These are phyloP conservation scores for Cistogaster globosa DNA, from an alignment of 2,888 invertebrate genomes.

Conservation along the genomic window DNA sequence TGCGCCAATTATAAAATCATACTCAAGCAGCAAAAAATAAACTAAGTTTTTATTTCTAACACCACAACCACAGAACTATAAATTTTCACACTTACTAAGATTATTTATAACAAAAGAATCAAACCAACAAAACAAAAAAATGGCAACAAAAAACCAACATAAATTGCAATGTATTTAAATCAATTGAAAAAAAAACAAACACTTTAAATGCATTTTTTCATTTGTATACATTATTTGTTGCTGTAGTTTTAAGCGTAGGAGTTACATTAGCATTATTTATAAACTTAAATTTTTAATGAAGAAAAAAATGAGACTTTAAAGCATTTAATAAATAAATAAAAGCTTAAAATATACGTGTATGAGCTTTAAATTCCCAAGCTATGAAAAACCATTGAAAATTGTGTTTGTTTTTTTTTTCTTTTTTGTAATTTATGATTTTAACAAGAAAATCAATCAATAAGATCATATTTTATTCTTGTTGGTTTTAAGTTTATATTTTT, in stretches of 20 bases:
- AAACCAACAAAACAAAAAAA: no score
- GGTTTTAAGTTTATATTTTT: not conserved
- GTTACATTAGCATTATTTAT: constrained; percentile 68
- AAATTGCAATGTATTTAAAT: constrained; percentile 50
- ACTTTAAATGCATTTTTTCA: constrained; percentile 13
- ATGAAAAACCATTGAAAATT: constrained; percentile 1
- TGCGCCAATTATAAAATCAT: constrained; percentile 66
- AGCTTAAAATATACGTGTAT: constrained; percentile 4
- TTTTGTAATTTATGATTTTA: constrained; percentile 52
- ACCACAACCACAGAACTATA: constrained; percentile 33
- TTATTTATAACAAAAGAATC: constrained; percentile 6
- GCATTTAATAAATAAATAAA: constrained; percentile 17
- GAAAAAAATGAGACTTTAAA: constrained; percentile 2
- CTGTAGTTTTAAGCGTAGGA: constrained; percentile 46
- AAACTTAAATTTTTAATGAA: constrained; percentile 51
- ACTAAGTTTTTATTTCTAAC: constrained; percentile 16
- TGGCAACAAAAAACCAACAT: constrained; percentile 6
- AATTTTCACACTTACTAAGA: constrained; percentile 67
- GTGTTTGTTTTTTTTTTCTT: constrained; percentile 5
- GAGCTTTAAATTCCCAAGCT: constrained; percentile 55
- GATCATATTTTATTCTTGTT: constrained; percentile 50
- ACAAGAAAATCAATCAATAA: constrained; percentile 63
- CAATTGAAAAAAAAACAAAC: not conserved
- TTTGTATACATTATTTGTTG: not conserved
- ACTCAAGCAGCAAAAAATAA: constrained; percentile 29